Conservation (phyloP, 2,888 invertebrate genomes). For the Myathropa florea region DNA sequence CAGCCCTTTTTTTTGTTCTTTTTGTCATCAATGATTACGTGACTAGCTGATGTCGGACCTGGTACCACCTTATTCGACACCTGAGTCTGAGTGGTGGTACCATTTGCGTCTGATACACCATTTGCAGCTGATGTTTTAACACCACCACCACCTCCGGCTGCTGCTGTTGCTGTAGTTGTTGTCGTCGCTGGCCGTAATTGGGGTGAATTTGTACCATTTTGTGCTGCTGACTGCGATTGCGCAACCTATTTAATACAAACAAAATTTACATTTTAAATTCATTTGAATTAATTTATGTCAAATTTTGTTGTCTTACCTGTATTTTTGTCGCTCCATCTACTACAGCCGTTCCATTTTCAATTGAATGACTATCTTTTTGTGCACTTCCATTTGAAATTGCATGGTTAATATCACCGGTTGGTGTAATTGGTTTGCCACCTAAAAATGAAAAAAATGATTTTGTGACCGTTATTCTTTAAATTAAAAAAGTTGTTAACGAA, state of each 20-base stretch:
- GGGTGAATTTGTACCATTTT: conserved; percentile 81
- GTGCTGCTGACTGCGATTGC: conserved; percentile 80
- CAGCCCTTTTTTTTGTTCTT: conserved; percentile 98
- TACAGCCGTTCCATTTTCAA: conserved; percentile 79
- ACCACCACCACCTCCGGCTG: conserved; percentile 17
- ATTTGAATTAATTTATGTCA: conserved; percentile 7
- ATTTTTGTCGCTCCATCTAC: conserved; percentile 79
- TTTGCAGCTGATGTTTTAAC: conserved; percentile 75
- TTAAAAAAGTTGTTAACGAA: not conserved
- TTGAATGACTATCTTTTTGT: conserved; percentile 75
- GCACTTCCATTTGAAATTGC: conserved; percentile 74
- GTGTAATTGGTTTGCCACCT: conserved; percentile 81
- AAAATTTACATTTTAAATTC: conserved; percentile 8
- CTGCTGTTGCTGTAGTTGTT: conserved; percentile 70
- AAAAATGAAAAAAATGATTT: conserved; percentile 14
- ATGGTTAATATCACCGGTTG: conserved; percentile 78
- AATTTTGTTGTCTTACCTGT: conserved; percentile 75
- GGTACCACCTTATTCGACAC: conserved; percentile 84
- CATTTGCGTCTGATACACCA: conserved; percentile 76
- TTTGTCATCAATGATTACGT: conserved; percentile 90
- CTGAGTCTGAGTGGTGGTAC: conserved; percentile 80
- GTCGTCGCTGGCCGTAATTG: conserved; percentile 74
- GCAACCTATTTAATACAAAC: conserved; percentile 75
- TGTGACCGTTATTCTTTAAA: not conserved
- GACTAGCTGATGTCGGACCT: conserved; percentile 92